Conservation (phyloP, 2,888 invertebrate species). For the Luperina nickerlii region DNA sequence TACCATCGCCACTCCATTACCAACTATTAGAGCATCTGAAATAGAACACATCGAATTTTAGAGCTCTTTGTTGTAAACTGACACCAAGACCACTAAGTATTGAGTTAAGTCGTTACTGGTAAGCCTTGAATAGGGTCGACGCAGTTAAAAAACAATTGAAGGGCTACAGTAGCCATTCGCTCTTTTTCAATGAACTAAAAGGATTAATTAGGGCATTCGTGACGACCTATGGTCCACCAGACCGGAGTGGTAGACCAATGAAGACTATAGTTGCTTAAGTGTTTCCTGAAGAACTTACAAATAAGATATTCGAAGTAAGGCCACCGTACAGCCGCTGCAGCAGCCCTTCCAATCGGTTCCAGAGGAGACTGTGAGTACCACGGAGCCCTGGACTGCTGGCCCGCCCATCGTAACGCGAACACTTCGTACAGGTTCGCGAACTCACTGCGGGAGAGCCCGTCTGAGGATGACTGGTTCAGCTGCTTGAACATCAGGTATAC, state of each 20-base stretch:
- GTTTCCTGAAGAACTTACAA: conserved; percentile 88
- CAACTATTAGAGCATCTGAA: conserved; percentile 93
- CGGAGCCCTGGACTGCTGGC: conserved; percentile 92
- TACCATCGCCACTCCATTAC: conserved; percentile 94
- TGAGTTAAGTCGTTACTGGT: no score
- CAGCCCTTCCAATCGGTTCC: conserved; percentile 91
- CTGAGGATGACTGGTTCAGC: conserved; percentile 92
- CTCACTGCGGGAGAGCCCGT: conserved; percentile 92
- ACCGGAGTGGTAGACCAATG: neutral
- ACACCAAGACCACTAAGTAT: neutral
- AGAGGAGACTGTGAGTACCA: conserved; percentile 92
- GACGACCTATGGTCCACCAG: neutral
- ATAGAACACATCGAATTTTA: neutral
- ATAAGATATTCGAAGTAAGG: conserved; percentile 93
- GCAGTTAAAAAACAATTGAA: neutral
- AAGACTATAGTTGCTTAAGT: neutral
- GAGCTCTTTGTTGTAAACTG: neutral
- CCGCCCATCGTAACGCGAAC: conserved; percentile 93
- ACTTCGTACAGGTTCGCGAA: conserved; percentile 92
- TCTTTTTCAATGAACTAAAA: neutral
- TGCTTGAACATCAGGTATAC: conserved; percentile 95
- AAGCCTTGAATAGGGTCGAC: neutral
- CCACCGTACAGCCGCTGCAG: conserved; percentile 92
- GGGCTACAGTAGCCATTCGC: neutral
- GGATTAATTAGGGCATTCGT: neutral